phyloP scores from a whole-genome alignment of 2,797 vertebrate species.

The Takifugu rubripes region DNA sequence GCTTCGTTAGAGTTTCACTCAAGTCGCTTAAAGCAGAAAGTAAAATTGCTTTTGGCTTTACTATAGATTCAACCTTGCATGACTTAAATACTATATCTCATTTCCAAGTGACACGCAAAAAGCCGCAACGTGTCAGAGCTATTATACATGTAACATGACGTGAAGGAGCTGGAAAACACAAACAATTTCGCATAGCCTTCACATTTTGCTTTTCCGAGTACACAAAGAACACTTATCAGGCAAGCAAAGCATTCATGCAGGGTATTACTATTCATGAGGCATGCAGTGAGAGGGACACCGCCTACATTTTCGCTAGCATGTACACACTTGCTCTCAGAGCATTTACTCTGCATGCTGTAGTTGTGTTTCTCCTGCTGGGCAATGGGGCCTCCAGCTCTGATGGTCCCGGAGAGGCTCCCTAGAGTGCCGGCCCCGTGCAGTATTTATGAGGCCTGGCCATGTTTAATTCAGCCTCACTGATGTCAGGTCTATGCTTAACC shows the following conservation, averaged over 20 bases:
- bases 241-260: constrained; percentile 63
- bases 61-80: constrained; percentile 12
- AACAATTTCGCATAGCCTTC: constrained; percentile 58
- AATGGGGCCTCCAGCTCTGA: constrained; percentile 62
- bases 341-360: constrained; percentile 64
- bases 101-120: constrained; percentile 35
- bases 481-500: constrained; percentile 64
- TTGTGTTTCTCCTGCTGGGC: constrained; percentile 73
- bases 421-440: constrained; percentile 62
- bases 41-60: constrained; percentile 15
- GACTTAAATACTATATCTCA: constrained; percentile 24
- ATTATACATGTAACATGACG: constrained; percentile 73
- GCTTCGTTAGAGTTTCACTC: constrained; percentile 8
- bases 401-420: constrained; percentile 66
- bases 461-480: constrained; percentile 78
- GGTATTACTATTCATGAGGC: constrained; percentile 70
- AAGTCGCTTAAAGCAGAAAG: constrained; percentile 21
- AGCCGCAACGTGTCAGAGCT: constrained; percentile 29
- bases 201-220: constrained; percentile 39
- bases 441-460: constrained; percentile 74
- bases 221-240: constrained; percentile 66
- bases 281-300: constrained; percentile 46
- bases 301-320: constrained; percentile 49
- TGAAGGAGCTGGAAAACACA: constrained; percentile 50
- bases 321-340: constrained; percentile 34